Conservation (phyloP, 2,797 vertebrate species). For the Eurystomus glaucurus region DNA sequence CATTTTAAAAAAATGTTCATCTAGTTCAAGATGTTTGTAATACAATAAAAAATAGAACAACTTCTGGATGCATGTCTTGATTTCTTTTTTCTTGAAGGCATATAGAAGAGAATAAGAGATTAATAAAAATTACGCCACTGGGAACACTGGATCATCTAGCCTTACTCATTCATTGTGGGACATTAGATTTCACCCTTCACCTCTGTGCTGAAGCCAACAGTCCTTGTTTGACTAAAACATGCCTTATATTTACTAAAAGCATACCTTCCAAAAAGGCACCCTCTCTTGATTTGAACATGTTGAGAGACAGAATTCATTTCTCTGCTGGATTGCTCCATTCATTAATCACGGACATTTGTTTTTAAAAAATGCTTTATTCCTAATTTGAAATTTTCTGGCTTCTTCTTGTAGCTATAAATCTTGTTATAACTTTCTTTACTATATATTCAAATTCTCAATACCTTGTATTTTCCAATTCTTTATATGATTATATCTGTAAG, state of each 20-base stretch:
- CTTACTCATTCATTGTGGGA: neutral
- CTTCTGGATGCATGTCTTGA: neutral
- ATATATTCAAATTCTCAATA: neutral
- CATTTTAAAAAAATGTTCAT: rapidly evolving
- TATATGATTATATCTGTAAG: neutral
- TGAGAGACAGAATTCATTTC: neutral
- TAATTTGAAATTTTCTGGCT: neutral
- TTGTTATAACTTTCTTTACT: neutral
- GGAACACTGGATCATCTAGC: neutral
- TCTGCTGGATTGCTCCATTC: neutral
- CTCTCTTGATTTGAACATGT: neutral
- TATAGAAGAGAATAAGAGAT: neutral
- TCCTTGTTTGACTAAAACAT: neutral
- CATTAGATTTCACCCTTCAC: neutral
- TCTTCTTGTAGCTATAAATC: neutral
- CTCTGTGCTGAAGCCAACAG: neutral
- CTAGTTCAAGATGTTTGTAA: neutral
- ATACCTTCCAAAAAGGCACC: neutral
- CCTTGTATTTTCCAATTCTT: neutral
- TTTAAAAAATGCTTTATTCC: neutral
- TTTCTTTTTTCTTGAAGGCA: neutral
- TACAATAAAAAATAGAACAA: neutral
- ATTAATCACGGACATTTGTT: neutral
- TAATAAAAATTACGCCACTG: neutral
- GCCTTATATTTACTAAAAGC: neutral